Conservation (phyloP, 2,888 invertebrate genomes). For the Kuschelorhynchus macadamiae region DNA sequence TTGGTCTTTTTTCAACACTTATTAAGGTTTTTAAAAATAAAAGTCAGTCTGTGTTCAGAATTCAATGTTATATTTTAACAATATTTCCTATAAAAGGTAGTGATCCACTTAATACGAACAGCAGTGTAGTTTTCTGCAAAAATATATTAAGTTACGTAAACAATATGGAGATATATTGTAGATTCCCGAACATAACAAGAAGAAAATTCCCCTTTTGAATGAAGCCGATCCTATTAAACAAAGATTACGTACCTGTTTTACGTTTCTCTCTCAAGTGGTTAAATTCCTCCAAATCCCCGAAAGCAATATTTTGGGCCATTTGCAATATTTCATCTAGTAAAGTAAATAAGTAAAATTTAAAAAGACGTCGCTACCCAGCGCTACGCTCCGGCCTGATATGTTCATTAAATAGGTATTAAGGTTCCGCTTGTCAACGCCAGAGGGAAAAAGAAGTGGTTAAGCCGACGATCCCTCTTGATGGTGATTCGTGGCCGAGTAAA, state of each 20-base stretch:
- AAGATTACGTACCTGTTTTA: conserved; percentile 39
- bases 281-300: conserved; percentile 35
- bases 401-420: conserved; percentile 63
- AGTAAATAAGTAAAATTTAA: conserved; percentile 54
- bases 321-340: conserved; percentile 44
- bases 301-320: conserved; percentile 40
- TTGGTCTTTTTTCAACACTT: too few relatives aligned
- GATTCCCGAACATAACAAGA: too few relatives aligned
- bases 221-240: conserved; percentile 30
- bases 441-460: conserved; percentile 58
- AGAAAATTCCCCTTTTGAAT: too few relatives aligned
- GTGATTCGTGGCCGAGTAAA: conserved; percentile 60
- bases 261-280: conserved; percentile 28
- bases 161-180: too few relatives aligned
- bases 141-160: too few relatives aligned
- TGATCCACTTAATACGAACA: too few relatives aligned
- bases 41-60: too few relatives aligned
- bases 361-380: conserved; percentile 54
- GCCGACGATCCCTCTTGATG: conserved; percentile 61
- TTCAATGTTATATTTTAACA: too few relatives aligned
- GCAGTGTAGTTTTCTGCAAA: too few relatives aligned
- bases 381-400: conserved; percentile 54
- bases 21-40: too few relatives aligned
- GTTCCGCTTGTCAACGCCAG: conserved; percentile 54
- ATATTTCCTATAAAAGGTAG: too few relatives aligned